A percentile compares a stretch with the other conserved stretches of the same genome.
These are phyloP conservation scores for Candoia aspera DNA, from an alignment of 2,113 vertebrate species.

Conservation along the genomic window DNA sequence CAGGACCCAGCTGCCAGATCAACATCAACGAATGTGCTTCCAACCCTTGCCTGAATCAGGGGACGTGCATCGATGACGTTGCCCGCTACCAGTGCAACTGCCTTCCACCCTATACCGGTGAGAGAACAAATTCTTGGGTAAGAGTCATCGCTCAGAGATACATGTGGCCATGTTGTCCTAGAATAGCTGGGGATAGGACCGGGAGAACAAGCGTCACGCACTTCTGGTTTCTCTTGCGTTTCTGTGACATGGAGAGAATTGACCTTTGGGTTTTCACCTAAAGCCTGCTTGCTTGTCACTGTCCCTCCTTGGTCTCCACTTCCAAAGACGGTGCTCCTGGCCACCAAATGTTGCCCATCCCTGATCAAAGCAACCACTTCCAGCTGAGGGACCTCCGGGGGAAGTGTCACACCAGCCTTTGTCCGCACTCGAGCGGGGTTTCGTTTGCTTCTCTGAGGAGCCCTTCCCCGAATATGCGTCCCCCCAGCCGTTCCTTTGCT, in stretches of 20 bases:
- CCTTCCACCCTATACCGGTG: constrained; percentile 92
- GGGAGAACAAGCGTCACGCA: too few relatives aligned
- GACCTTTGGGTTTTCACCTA: not conserved
- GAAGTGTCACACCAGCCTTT: not conserved
- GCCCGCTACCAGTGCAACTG: constrained; percentile 96
- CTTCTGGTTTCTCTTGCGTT: not conserved
- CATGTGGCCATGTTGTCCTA: not conserved
- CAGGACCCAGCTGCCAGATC: constrained; percentile 95
- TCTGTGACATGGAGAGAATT: not conserved
- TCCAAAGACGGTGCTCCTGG: not conserved
- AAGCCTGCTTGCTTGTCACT: not conserved
- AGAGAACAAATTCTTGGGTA: not conserved
- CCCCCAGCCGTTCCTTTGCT: not conserved
- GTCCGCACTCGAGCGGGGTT: not conserved
- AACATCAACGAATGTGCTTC: constrained; percentile 97
- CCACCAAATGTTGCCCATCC: not conserved
- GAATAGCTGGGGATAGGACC: not conserved
- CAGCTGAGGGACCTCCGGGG: not conserved
- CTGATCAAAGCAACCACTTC: not conserved
- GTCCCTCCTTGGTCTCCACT: not conserved
- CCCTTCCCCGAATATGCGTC: not conserved
- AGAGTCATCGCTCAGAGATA: not conserved
- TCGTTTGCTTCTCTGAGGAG: not conserved
- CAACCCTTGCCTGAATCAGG: constrained; percentile 96
- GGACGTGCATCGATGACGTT: constrained; percentile 91